Conservation (phyloP, 1,140 invertebrate genomes). For the Ostrea denselamellosa region DNA sequence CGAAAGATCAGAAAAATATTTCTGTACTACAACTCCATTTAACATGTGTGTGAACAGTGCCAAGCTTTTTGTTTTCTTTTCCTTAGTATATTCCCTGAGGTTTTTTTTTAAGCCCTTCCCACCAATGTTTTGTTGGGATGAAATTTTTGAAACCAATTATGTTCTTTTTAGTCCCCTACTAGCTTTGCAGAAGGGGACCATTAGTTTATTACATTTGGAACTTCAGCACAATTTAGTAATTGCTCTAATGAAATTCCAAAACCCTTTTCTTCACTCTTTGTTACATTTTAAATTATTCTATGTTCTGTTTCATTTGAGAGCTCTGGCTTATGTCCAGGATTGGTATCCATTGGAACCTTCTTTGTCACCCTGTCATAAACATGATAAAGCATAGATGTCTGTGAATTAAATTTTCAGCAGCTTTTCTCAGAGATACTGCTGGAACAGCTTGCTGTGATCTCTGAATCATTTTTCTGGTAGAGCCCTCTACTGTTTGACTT, state of each 20-base stretch:
- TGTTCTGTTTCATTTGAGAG: constrained; percentile 47
- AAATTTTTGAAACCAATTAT: constrained; percentile 52
- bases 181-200: no score
- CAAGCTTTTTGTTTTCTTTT: constrained; percentile 58
- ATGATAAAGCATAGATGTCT: constrained; percentile 51
- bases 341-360: constrained; percentile 7
- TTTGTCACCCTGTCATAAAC: constrained; percentile 50
- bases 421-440: constrained; percentile 46
- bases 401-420: constrained; percentile 28
- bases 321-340: constrained; percentile 45
- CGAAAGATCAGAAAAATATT: constrained; percentile 44
- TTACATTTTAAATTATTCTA: constrained; percentile 46
- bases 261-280: constrained; percentile 33
- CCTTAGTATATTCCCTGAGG: constrained; percentile 45
- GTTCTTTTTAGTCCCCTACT: no score
- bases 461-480: background rate
- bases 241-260: constrained; percentile 51
- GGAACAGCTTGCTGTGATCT: background rate
- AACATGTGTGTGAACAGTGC: constrained; percentile 44
- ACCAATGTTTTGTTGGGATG: constrained; percentile 55
- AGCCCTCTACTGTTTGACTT: background rate
- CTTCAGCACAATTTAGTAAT: constrained; percentile 40
- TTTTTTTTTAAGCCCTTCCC: constrained; percentile 50
- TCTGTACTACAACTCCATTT: constrained; percentile 44
- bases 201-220: no score